A percentile compares a stretch with the other conserved stretches of the same genome.
These are phyloP conservation scores for Pseudococcus jackbeardsleyi DNA, from an alignment of 2,888 invertebrate genomes.

Conservation along the genomic window DNA sequence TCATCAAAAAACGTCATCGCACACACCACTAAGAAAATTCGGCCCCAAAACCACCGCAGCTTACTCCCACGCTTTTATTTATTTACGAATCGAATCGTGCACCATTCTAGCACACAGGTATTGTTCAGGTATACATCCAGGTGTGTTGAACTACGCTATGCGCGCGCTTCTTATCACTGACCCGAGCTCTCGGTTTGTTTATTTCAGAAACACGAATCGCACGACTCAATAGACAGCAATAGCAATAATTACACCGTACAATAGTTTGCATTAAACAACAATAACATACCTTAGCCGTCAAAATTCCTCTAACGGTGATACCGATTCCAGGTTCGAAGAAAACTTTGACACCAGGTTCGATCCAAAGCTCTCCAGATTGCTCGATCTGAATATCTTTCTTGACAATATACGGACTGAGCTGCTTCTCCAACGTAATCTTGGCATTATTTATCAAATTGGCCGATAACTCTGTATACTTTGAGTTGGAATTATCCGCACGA, in stretches of 20 bases:
- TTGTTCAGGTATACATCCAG: constrained; percentile 1
- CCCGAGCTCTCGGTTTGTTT: constrained; percentile 2
- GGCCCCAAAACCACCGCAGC: neutral
- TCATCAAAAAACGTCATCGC: too few relatives aligned
- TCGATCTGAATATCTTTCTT: constrained; percentile 86
- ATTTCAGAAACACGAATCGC: neutral
- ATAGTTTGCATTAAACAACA: neutral
- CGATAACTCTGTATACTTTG: constrained; percentile 48
- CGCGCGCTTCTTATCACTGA: constrained; percentile 46
- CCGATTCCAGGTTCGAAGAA: constrained; percentile 93
- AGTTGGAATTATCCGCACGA: neutral
- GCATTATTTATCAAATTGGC: neutral
- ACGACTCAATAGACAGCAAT: neutral
- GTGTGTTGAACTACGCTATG: constrained; percentile 19
- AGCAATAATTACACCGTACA: neutral
- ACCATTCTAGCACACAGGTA: neutral
- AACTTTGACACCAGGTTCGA: constrained; percentile 92
- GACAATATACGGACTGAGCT: constrained; percentile 80
- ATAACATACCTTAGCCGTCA: constrained; percentile 86
- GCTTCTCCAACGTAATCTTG: constrained; percentile 55
- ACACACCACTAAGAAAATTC: neutral
- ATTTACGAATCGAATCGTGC: neutral
- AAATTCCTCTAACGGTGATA: constrained; percentile 89
- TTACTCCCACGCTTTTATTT: neutral
- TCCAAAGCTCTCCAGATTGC: constrained; percentile 82